Evolutionary conservation across 2,113 vertebrate genomes (phyloP).

Genomic region (Calyptommatus sinebrachiatus): DNA sequence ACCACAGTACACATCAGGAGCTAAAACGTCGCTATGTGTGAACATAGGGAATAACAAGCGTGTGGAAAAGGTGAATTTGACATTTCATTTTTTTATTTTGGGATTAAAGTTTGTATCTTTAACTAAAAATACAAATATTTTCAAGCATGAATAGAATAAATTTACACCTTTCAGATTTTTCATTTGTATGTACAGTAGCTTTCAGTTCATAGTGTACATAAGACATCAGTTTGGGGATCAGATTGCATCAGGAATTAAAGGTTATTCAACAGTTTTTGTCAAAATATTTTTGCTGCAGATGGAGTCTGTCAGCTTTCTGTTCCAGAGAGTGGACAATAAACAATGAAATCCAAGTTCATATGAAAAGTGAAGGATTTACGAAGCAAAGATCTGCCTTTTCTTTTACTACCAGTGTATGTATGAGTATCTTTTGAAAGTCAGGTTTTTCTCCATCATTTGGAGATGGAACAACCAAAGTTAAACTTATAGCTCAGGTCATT

Average conservation of each 20-base stretch:
- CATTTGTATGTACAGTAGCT: neutral
- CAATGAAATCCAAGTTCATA: neutral
- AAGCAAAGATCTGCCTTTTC: slow-evolving; percentile 3
- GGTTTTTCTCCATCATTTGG: neutral
- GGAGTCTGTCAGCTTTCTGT: neutral
- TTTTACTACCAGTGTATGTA: neutral
- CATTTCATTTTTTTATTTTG: neutral
- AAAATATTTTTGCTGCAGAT: neutral
- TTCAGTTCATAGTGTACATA: neutral
- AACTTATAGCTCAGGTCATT: neutral
- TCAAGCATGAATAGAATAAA: neutral
- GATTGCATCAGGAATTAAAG: slow-evolving; percentile 34
- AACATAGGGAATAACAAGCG: neutral
- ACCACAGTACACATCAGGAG: neutral
- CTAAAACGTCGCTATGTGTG: neutral
- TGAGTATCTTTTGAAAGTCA: neutral
- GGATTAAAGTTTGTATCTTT: neutral
- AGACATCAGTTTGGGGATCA: neutral
- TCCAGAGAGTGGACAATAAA: neutral
- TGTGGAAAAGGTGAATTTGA: slow-evolving; percentile 1
- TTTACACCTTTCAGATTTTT: slow-evolving; percentile 5
- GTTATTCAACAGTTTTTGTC: neutral
- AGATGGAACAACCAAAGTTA: neutral
- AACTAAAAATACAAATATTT: slow-evolving; percentile 17
- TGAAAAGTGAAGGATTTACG: neutral